Evolutionary conservation across 2,797 vertebrate genomes (phyloP).

Genomic region (Synanceia verrucosa): DNA sequence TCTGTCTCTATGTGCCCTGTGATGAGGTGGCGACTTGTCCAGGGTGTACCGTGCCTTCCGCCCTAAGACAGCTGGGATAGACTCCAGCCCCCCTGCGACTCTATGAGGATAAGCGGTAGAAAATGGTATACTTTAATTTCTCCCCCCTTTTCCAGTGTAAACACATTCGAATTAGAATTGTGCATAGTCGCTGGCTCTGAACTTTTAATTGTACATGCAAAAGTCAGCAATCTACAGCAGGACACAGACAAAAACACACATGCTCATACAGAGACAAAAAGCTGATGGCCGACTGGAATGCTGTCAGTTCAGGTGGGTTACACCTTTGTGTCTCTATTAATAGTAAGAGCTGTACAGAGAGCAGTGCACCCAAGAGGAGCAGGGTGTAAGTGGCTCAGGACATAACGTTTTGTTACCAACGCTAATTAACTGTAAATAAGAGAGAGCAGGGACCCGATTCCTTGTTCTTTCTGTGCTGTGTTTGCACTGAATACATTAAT

Average conservation of each 20-base stretch:
- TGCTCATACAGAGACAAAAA: neutral
- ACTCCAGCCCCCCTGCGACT: no score
- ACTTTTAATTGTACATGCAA: neutral
- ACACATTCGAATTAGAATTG: neutral
- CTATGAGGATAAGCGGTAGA: no score
- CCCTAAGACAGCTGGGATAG: no score
- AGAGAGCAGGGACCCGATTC: conserved; percentile 33
- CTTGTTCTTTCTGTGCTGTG: conserved; percentile 33
- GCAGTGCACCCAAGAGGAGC: conserved; percentile 24
- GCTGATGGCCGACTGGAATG: conserved; percentile 58
- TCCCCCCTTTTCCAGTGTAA: no score
- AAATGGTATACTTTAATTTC: no score
- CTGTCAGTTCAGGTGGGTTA: conserved; percentile 63
- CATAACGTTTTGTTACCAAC: conserved; percentile 50
- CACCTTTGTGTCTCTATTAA: conserved; percentile 56
- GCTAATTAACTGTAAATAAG: conserved; percentile 65
- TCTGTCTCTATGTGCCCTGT: no score
- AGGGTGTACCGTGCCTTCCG: no score
- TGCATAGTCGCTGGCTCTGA: neutral
- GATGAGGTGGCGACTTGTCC: no score
- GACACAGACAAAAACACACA: neutral
- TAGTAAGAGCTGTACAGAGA: conserved; percentile 27
- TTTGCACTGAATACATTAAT: conserved; percentile 69
- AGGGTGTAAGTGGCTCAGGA: conserved; percentile 31
- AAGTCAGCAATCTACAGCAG: neutral